These are phyloP conservation scores for Diachrysia chrysitis DNA, from an alignment of 2,888 invertebrate genomes.

Conservation along the genomic window DNA sequence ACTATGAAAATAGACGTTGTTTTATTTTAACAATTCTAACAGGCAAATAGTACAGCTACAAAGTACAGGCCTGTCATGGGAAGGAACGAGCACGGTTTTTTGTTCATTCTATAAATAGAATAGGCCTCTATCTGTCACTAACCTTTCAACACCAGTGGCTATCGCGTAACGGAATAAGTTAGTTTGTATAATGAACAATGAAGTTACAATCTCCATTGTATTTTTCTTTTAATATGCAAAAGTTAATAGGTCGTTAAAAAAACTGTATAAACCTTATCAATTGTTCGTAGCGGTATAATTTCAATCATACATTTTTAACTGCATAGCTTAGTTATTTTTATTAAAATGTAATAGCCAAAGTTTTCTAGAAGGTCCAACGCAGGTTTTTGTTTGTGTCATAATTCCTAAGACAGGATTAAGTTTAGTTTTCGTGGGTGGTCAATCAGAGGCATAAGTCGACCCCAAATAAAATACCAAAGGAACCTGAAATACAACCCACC, in stretches of 20 bases:
- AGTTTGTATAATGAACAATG: constrained; percentile 33
- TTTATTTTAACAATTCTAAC: background rate
- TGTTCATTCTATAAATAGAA: background rate
- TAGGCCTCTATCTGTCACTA: background rate
- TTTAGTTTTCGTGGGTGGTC: no score
- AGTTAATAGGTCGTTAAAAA: constrained; percentile 19
- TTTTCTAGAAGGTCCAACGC: no score
- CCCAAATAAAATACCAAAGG: no score
- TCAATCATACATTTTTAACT: background rate
- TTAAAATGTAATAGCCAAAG: no score
- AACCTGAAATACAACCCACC: no score
- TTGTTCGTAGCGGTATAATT: background rate
- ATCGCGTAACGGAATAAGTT: constrained; percentile 34
- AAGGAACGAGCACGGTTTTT: background rate
- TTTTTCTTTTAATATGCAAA: constrained; percentile 19
- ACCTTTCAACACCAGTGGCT: constrained; percentile 32
- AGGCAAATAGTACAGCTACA: background rate
- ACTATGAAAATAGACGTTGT: background rate
- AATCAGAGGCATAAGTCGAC: no score
- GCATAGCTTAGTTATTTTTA: background rate
- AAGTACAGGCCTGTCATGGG: background rate
- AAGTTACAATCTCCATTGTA: constrained; percentile 35
- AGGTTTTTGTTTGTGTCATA: no score
- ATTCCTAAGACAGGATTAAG: no score
- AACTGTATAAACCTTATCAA: background rate